Base-by-base conservation (phyloP, 2,888 invertebrate species). In the Harpagoxenus sublaevis region DNA sequence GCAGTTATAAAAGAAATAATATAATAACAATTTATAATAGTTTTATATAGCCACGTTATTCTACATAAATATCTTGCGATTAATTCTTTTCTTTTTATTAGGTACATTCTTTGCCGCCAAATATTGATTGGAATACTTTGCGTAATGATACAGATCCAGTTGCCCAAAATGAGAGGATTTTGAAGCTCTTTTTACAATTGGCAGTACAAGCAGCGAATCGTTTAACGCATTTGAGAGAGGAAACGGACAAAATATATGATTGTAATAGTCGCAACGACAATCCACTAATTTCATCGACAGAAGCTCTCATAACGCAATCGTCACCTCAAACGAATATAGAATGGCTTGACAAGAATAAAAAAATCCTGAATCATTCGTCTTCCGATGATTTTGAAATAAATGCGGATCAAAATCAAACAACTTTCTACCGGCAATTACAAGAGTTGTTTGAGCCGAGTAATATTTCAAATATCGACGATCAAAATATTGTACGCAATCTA, bases 71-170 rank as follows among this genome's bases (percentile, higher is more conserved):
- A 10, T 39, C 23, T 28, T 6, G 4, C 10, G 3, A 73, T 57
- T 55, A 28, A 5, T 55, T 74, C 4, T 77, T 55, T 78, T 53
- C 12, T 68, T 63, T 2, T 48, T 39, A 35, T 62, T 62, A 77
- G 81, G 81, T 82, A 51, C 39, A 82, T 28, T 57, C 81, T 73
- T 62, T 75, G 42, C 62, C 81, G 35, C 2, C 62, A n/a, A 75
- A 74, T 39, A 82, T 42, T n/a, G 39, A 39, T 51, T 55, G 35
- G 55, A 63, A 35, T 23, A 51, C 62, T 12, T 45, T 23, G 9
- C 75, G 18, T 28, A 31, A 82, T 62, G 62, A 82, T 62, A 18
- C 51, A 60, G 15, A 74, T 62, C 10, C 81, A 10, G 2, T 82
- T 39, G 48, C 3, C 0, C 62, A 82, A 62, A 82, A 82, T 42